Conservation (phyloP, 2,113 vertebrate species). For the Rhinichthys klamathensis region DNA sequence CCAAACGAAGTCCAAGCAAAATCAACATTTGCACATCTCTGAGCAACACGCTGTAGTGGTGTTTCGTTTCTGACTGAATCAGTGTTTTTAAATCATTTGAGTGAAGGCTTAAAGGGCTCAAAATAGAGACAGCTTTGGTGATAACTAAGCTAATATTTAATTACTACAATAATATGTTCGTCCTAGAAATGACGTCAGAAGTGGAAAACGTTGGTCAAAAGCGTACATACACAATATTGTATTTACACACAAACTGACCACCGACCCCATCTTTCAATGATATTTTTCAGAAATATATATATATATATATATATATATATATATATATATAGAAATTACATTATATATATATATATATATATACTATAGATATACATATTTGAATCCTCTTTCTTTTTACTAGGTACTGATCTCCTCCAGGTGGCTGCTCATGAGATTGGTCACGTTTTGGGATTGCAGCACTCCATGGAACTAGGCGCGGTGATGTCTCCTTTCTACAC, state of each 20-base stretch:
- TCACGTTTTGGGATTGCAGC: constrained; percentile 90
- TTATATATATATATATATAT: too few species aligned
- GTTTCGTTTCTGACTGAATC: not conserved
- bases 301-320: too few species aligned
- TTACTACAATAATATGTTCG: too few species aligned
- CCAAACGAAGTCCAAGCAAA: not conserved
- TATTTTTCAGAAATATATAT: not conserved
- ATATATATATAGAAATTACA: too few species aligned
- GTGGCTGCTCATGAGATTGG: constrained; percentile 95
- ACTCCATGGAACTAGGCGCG: constrained; percentile 83
- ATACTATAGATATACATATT: too few species aligned
- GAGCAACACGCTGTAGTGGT: not conserved
- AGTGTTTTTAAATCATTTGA: not conserved
- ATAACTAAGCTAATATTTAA: too few species aligned
- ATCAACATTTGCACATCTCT: not conserved
- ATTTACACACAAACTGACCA: too few species aligned
- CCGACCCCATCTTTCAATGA: not conserved
- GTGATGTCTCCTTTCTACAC: constrained; percentile 94
- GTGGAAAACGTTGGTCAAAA: too few species aligned
- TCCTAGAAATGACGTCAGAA: too few species aligned
- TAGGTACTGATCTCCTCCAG: constrained; percentile 94
- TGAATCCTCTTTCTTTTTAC: not conserved
- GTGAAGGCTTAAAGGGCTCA: not conserved
- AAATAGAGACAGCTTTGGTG: too few species aligned
- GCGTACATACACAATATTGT: too few species aligned